Base-by-base conservation (phyloP, 2,888 invertebrate species). In the Coenonympha arcania region DNA sequence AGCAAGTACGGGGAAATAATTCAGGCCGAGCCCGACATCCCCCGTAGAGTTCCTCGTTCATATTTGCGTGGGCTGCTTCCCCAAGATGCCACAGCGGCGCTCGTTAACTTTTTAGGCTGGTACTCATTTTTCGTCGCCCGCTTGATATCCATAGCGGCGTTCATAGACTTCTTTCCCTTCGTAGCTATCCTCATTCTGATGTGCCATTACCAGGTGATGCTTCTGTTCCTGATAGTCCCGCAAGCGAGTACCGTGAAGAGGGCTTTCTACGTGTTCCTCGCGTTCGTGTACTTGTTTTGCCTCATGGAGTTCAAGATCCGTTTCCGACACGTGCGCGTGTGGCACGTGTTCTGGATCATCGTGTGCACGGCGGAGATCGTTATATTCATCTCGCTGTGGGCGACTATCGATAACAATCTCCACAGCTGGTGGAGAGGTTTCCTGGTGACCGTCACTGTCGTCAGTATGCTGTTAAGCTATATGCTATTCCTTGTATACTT, bases 241-340 rank as follows among this genome's bases (percentile, higher is more conserved):
- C 89, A 90, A 76, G 80, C 89, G 59, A 85, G 88, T 70, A 71
- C 88, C 1, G 67, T 87, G 46, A 81, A 82, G 50, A 79, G 84
- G 13, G 70, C 87, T 2, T 93, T 92, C 71, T 91, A 91, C 64
- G 66, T 93, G 54, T 90, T 93, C 68, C 87, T 94, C 13, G 91
- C 92, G 9, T 89, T 92, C 59, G 87, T 94, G 55, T 94, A 92
- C 65, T 85, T 93, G 47, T 91, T 93, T 69, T 91, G 92, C 64
- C 81, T 93, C 36, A 90, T 94, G 66, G 94, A 94, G 76, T 93
- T 94, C 63, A 91, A 93, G 69, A 89, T 93, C 48, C 90, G 91
- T 71, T 94, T 94, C 69, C 90, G 90, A 58, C 90, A 91, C 64
- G 89, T 92, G 15, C 89, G 90, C 3, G 83, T 90, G 46, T 92